Percentiles rank a stretch among this genome's conserved stretches.
phyloP scores from a whole-genome alignment of 2,113 vertebrate genomes.

The Xenus cinereus region DNA sequence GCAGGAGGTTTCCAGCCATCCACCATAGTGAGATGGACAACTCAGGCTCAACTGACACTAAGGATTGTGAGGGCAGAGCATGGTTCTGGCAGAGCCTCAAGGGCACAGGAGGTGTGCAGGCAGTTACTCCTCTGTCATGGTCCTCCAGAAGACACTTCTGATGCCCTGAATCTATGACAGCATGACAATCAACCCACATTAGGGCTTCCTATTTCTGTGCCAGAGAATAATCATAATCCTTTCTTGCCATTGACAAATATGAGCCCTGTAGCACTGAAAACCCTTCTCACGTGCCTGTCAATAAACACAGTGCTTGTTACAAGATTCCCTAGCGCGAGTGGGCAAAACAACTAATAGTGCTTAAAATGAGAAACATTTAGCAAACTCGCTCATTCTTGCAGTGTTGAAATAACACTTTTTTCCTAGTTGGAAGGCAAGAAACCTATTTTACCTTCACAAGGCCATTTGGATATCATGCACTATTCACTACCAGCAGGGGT shows the following conservation, averaged over 20 bases:
- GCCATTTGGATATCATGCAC: neutral
- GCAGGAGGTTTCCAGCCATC: neutral
- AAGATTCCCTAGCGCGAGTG: accelerated
- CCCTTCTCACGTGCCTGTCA: neutral
- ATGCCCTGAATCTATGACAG: neutral
- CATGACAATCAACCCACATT: neutral
- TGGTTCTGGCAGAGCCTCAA: neutral
- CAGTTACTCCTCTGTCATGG: neutral
- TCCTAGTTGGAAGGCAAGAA: neutral
- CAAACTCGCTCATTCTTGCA: neutral
- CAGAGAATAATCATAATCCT: neutral
- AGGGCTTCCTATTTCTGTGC: neutral
- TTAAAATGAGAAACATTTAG: neutral
- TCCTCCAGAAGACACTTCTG: neutral
- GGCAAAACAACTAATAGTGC: neutral
- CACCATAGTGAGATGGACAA: neutral
- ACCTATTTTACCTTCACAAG: neutral
- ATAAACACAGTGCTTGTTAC: neutral
- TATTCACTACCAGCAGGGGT: neutral
- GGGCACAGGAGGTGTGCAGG: neutral
- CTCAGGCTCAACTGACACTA: neutral
- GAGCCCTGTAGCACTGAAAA: neutral
- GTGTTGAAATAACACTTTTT: neutral
- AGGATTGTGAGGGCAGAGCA: neutral
- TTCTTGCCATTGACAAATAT: neutral